Evolutionary conservation across 2,888 invertebrate species (phyloP).

Genomic region (Schizaphis graminum): DNA sequence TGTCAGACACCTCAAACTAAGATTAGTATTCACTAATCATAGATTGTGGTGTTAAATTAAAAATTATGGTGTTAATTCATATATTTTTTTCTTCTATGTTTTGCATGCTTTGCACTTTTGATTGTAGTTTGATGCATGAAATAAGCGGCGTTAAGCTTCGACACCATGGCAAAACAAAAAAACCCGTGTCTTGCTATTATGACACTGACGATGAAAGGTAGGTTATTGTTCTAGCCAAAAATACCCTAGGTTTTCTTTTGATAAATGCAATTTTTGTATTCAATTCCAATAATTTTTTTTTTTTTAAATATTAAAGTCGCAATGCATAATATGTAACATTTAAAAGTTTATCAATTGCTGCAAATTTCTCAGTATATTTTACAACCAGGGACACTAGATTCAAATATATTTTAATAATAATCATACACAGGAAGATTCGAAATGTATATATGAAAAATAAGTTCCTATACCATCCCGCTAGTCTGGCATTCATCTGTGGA

Average conservation of each 20-base stretch:
- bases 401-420: background rate
- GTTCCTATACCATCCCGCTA: background rate
- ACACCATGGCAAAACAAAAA: conserved; percentile 53
- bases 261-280: background rate
- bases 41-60: background rate
- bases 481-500: background rate
- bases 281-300: background rate
- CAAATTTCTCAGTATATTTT: background rate
- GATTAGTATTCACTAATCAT: background rate
- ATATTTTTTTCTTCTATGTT: conserved; percentile 39
- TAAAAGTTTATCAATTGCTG: background rate
- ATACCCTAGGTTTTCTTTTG: background rate
- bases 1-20: background rate
- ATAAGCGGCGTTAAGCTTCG: conserved; percentile 51
- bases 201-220: conserved; percentile 63
- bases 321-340: background rate
- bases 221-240: background rate
- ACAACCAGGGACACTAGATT: background rate
- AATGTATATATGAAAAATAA: background rate
- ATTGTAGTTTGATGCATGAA: conserved; percentile 61
- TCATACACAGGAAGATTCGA: background rate
- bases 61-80: background rate
- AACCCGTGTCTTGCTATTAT: conserved; percentile 53
- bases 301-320: background rate
- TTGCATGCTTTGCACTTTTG: conserved; percentile 58